These are phyloP conservation scores for Cantharis lateralis DNA, from an alignment of 2,888 invertebrate genomes.

Conservation along the genomic window DNA sequence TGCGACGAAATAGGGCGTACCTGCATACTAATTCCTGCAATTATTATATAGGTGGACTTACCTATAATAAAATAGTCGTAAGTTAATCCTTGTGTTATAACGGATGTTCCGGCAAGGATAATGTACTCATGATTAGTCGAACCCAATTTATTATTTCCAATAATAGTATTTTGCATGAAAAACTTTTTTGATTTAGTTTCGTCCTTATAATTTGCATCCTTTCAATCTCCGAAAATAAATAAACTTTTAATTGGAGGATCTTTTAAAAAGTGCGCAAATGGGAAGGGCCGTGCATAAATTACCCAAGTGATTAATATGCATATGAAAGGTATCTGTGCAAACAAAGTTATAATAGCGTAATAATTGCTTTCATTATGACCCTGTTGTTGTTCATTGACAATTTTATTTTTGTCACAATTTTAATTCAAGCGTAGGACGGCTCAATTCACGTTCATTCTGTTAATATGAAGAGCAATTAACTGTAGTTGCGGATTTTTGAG, in stretches of 20 bases:
- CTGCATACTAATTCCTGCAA: not conserved
- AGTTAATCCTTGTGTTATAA: slow-evolving; percentile 12
- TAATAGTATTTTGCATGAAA: too few relatives aligned
- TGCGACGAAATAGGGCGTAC: slow-evolving; percentile 5
- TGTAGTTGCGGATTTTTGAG: not conserved
- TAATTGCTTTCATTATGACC: not conserved
- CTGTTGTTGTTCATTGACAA: slow-evolving; percentile 1
- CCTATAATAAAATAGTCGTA: not conserved
- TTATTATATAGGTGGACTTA: not conserved
- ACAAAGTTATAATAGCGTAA: not conserved
- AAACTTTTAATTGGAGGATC: not conserved
- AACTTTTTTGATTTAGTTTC: not conserved
- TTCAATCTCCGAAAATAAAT: not conserved
- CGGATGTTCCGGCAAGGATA: not conserved
- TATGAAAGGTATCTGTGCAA: not conserved
- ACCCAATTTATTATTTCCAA: not conserved
- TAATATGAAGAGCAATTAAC: not conserved
- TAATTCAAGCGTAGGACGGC: not conserved
- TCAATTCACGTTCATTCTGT: slow-evolving; percentile 6
- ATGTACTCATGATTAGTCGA: not conserved
- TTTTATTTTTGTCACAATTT: slow-evolving; percentile 4
- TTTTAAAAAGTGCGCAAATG: not conserved
- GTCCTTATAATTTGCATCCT: not conserved
- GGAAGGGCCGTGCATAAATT: not conserved
- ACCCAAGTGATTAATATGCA: not conserved